Evolutionary conservation across 2,113 vertebrate genomes (phyloP).

Genomic region (Brachypodius melanocephalos): DNA sequence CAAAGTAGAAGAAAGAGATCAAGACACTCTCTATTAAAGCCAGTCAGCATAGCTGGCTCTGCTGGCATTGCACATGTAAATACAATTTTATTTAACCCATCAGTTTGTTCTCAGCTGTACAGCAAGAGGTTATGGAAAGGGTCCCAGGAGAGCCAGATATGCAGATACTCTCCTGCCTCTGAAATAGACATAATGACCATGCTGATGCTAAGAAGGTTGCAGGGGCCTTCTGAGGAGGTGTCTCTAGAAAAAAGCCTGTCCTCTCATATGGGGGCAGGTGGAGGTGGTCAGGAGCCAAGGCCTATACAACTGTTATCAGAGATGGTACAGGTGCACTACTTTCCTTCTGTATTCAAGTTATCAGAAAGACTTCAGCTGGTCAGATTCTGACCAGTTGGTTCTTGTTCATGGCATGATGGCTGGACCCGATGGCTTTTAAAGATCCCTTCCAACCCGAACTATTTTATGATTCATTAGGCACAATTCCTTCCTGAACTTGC

Average conservation of each 20-base stretch:
- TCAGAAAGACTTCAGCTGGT: background rate
- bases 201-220: background rate
- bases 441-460: background rate
- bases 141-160: background rate
- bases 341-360: background rate
- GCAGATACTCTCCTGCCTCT: background rate
- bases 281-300: background rate
- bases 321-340: background rate
- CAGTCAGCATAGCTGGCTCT: background rate
- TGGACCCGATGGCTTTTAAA: background rate
- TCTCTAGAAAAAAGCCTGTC: background rate
- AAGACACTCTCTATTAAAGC: background rate
- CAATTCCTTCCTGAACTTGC: background rate
- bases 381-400: background rate
- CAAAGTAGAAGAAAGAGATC: background rate
- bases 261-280: background rate
- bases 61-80: background rate
- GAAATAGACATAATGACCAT: background rate
- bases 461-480: background rate
- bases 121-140: background rate
- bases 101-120: background rate
- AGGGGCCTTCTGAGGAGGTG: background rate
- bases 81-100: background rate
- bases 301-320: background rate
- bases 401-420: background rate